A percentile compares a stretch with the other conserved stretches of the same genome.
These are phyloP conservation scores for Chaenodraco wilsoni DNA, from an alignment of 2,797 vertebrate genomes.

Conservation along the genomic window DNA sequence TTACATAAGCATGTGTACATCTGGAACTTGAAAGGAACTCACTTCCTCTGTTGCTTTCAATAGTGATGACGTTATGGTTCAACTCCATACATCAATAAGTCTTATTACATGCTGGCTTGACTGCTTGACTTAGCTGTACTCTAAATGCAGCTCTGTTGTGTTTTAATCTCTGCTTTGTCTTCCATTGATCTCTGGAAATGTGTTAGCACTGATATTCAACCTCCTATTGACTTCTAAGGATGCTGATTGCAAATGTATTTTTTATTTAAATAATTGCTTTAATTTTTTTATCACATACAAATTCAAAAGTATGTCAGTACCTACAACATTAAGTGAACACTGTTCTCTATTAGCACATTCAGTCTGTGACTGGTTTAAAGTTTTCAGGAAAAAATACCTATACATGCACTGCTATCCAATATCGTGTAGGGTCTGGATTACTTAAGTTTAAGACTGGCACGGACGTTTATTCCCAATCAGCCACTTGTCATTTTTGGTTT, in stretches of 20 bases:
- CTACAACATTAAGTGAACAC: conserved; percentile 5
- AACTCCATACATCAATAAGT: background rate
- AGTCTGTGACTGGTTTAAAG: background rate
- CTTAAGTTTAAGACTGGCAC: too few species aligned
- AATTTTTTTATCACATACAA: background rate
- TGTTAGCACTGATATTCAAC: conserved; percentile 21
- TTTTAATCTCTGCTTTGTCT: background rate
- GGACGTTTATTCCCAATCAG: background rate
- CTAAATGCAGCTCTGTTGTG: background rate
- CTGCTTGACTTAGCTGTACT: background rate
- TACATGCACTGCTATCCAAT: too few species aligned
- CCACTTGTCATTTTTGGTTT: background rate
- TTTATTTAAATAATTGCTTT: background rate
- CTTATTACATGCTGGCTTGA: conserved; percentile 19
- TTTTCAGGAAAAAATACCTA: too few species aligned
- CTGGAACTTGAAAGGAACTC: conserved; percentile 31
- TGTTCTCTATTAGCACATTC: background rate
- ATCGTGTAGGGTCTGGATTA: background rate
- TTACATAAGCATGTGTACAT: conserved; percentile 37
- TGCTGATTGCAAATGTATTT: conserved; percentile 2
- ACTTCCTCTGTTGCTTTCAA: conserved; percentile 5
- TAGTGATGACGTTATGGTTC: background rate
- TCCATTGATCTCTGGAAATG: background rate
- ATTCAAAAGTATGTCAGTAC: conserved; percentile 1
- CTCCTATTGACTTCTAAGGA: conserved; percentile 5